Percentiles rank a stretch among this genome's conserved stretches.
phyloP scores from a whole-genome alignment of 2,113 vertebrate species.

The Tenrec ecaudatus region DNA sequence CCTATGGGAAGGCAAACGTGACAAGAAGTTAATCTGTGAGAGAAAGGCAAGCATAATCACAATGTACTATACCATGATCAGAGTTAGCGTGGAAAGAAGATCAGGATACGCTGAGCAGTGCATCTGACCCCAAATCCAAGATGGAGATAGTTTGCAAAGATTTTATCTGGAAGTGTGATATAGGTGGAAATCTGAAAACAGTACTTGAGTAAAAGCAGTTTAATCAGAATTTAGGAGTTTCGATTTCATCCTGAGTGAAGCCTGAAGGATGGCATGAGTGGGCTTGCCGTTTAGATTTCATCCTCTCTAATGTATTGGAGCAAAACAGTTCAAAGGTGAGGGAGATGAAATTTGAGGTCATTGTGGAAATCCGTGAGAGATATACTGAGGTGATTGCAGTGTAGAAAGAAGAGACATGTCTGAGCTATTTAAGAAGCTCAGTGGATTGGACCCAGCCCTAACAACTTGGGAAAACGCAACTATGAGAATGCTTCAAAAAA shows the following conservation, averaged over 20 bases:
- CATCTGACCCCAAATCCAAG: neutral
- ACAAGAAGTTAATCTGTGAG: neutral
- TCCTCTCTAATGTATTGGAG: neutral
- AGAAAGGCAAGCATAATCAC: neutral
- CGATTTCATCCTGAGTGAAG: conserved; percentile 57
- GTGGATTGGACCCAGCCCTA: neutral
- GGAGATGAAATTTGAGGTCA: conserved; percentile 1
- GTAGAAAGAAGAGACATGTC: neutral
- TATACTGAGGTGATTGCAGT: neutral
- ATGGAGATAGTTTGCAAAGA: neutral
- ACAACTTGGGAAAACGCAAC: neutral
- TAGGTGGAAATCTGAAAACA: neutral
- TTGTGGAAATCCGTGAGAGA: neutral
- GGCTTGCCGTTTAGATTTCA: conserved; percentile 44
- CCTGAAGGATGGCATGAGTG: neutral
- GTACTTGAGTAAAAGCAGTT: conserved; percentile 21
- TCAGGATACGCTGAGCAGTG: neutral
- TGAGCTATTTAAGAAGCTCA: neutral
- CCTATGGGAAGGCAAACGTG: neutral
- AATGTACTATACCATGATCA: rapidly evolving
- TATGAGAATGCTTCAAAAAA: too few species aligned
- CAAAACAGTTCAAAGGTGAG: neutral
- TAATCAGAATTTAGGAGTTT: conserved; percentile 43
- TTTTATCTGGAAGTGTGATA: conserved; percentile 1
- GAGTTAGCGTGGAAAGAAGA: neutral